Evolutionary conservation across 2,797 vertebrate species (phyloP).

Genomic region (Gallirallus australis): DNA sequence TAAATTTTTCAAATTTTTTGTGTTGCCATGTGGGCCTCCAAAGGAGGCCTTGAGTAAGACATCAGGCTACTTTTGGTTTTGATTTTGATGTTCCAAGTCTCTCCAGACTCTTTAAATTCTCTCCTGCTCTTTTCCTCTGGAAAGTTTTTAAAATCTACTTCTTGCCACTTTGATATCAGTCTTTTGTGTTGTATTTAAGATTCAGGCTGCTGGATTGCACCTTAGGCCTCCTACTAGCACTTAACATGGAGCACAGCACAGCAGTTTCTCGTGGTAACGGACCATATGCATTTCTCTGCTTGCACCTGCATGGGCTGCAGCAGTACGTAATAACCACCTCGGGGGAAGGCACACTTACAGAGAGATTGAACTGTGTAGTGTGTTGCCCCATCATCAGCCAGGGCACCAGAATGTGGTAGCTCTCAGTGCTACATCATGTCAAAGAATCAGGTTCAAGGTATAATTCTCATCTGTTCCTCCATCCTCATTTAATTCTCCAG

Average conservation of each 20-base stretch:
- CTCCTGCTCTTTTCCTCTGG: background rate
- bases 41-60: background rate
- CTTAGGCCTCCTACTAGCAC: background rate
- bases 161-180: background rate
- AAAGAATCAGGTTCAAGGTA: background rate
- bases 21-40: background rate
- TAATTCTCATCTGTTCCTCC: background rate
- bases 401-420: background rate
- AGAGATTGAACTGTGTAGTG: background rate
- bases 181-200: background rate
- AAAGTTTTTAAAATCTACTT: background rate
- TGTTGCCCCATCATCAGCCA: background rate
- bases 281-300: background rate
- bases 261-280: background rate
- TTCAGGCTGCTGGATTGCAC: background rate
- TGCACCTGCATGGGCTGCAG: background rate
- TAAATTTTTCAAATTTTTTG: background rate
- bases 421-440: accelerated
- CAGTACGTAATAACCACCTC: accelerated
- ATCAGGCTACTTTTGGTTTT: background rate
- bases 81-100: background rate
- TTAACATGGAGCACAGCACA: accelerated
- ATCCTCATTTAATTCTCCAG: background rate
- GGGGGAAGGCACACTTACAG: background rate
- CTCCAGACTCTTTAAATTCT: background rate